Base-by-base conservation (phyloP, 2,113 vertebrate genomes). In the Heliornis fulica region DNA sequence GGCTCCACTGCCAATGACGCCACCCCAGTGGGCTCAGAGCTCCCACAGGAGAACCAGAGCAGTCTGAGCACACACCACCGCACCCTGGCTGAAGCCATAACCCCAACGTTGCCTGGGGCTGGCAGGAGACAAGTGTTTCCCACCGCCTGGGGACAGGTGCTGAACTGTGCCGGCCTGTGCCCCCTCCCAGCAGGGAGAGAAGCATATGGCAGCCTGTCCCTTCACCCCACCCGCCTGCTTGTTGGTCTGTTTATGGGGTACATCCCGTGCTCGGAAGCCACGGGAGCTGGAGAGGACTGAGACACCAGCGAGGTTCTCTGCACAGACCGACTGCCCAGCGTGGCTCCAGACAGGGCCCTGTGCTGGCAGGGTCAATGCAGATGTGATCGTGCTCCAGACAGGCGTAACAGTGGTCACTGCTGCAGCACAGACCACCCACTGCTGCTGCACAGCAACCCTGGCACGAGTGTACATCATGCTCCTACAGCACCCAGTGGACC, bases 51-150 rank as follows among this genome's bases (percentile, higher is more conserved):
- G 8, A 10, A 12, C 9, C 36, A 70, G 26, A 81, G 6, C 48
- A 43, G 23, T 25, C 3, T 0, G 46, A 51, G 43, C 17, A 7
- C 1, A 2, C n/a, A n/a, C n/a, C n/a, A n/a, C n/a, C n/a, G n/a
- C n/a, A n/a, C 26, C 29, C 2, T 0, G 41, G 34, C 28, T 9
- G 2, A 25, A 41, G 66, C 25, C 5, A 0, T 38, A 70, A 75
- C 21, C 32, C 46, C 8, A 10, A 8, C 4, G 1, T 36, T 51
- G 36, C 70, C 14, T 13, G 40, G 8, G 29, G 77, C 70, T 43
- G 13, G 7, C 51, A 85, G 45, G 43, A 85, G 11, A 34, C 54
- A 60, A 51, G 45, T 11, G 56, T 9, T 45, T 61, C 32, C 31
- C 32, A 1, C 10, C 29, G 10, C 20, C 23, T 23, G 2, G 2